These are phyloP conservation scores for Ophion obscuratus DNA, from an alignment of 2,888 invertebrate species.

Conservation along the genomic window DNA sequence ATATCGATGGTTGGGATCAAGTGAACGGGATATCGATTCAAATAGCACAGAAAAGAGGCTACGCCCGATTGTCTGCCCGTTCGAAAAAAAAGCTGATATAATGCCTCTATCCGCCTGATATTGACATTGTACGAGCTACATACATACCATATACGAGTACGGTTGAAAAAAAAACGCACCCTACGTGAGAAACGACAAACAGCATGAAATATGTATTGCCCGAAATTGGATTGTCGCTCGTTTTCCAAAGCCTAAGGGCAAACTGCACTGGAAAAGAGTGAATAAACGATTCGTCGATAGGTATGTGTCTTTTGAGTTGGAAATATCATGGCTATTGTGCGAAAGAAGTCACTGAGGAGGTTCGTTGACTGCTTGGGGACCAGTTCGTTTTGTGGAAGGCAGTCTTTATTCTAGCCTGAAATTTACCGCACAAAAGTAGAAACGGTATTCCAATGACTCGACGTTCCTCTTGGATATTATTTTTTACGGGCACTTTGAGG, in stretches of 20 bases:
- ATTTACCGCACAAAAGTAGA: too few species aligned
- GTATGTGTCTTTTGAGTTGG: neutral
- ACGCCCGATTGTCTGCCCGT: slow-evolving; percentile 11
- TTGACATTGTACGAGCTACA: neutral
- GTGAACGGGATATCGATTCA: slow-evolving; percentile 32
- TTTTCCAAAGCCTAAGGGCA: slow-evolving; percentile 6
- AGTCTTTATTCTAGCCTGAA: too few species aligned
- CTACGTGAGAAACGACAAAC: neutral
- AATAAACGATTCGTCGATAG: neutral
- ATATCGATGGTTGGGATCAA: slow-evolving; percentile 24
- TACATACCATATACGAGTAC: neutral
- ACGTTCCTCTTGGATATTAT: too few species aligned
- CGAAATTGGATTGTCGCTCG: slow-evolving; percentile 37
- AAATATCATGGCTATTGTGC: neutral
- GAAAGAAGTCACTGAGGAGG: neutral
- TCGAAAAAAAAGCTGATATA: neutral
- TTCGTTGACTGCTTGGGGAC: neutral
- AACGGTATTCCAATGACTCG: too few species aligned
- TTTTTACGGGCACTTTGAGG: too few species aligned
- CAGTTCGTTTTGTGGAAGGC: too few species aligned
- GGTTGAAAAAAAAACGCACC: neutral
- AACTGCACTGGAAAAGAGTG: neutral
- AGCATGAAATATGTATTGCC: slow-evolving; percentile 47
- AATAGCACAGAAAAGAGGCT: slow-evolving; percentile 11
- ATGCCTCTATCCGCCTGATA: neutral